These are phyloP conservation scores for Rattus rattus DNA, from an alignment of 2,113 vertebrate species.

Conservation along the genomic window DNA sequence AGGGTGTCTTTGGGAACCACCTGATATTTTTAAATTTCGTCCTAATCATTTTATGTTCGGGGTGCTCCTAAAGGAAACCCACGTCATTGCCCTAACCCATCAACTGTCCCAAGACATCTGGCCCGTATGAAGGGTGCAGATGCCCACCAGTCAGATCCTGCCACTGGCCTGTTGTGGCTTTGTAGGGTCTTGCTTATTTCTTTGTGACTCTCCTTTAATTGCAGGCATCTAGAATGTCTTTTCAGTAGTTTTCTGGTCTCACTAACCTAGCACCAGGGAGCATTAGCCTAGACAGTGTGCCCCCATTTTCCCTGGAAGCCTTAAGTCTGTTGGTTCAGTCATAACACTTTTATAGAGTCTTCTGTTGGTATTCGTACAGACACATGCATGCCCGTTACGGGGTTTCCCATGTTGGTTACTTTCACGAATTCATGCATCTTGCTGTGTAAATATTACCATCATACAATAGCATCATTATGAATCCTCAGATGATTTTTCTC, in stretches of 20 bases:
- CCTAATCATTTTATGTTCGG: neutral
- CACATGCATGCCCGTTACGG: neutral
- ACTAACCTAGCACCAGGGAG: neutral
- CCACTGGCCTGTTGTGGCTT: neutral
- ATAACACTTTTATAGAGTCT: neutral
- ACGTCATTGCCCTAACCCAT: constrained; percentile 17
- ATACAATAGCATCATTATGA: neutral
- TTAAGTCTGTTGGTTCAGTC: neutral
- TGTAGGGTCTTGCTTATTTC: neutral
- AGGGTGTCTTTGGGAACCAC: constrained; percentile 23
- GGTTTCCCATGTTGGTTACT: neutral
- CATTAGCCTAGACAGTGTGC: neutral
- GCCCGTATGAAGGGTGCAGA: neutral
- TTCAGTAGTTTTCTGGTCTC: constrained; percentile 3
- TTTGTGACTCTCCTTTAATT: neutral
- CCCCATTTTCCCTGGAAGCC: neutral
- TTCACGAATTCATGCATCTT: neutral
- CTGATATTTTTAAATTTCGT: constrained; percentile 17
- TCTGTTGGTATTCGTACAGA: neutral
- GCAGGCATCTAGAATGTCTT: constrained; percentile 23
- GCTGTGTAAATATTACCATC: neutral
- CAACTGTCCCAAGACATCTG: constrained; percentile 47
- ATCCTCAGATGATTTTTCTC: neutral
- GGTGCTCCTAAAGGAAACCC: constrained; percentile 18
- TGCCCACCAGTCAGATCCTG: constrained; percentile 29